phyloP scores from a whole-genome alignment of 2,888 invertebrate species.

The Cepaea hortensis region DNA sequence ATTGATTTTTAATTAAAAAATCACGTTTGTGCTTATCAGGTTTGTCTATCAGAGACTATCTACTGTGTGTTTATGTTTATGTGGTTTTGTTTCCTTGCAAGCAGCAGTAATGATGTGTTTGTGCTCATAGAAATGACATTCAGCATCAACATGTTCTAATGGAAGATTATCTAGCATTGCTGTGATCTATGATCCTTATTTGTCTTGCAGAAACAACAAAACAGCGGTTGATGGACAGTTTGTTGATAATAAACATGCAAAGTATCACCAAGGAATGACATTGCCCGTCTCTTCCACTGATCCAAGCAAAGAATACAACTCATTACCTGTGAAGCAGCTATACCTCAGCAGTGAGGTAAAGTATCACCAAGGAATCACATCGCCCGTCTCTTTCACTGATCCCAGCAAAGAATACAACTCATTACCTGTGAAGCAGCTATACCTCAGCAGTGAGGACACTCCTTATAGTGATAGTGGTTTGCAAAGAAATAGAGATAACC shows the following conservation, averaged over 20 bases:
- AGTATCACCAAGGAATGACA: not conserved
- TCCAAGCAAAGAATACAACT: not conserved
- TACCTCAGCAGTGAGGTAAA: slow-evolving; percentile 2
- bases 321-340: not conserved
- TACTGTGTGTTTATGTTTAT: too few relatives aligned
- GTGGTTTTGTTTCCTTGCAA: too few relatives aligned
- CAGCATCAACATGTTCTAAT: not conserved
- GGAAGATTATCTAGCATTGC: too few relatives aligned
- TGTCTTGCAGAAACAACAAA: not conserved
- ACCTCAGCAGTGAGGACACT: not conserved
- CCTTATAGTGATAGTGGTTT: not conserved
- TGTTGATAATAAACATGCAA: not conserved
- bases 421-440: not conserved
- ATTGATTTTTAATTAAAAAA: too few relatives aligned
- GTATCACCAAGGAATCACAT: not conserved
- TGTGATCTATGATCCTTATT: not conserved
- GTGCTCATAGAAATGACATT: too few relatives aligned
- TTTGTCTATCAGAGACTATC: too few relatives aligned
- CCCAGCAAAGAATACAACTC: slow-evolving; percentile 1
- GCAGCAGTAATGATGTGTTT: too few relatives aligned
- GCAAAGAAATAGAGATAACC: not conserved
- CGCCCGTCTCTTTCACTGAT: not conserved
- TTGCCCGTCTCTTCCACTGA: not conserved
- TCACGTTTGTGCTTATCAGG: too few relatives aligned
- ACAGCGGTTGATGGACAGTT: slow-evolving; percentile 10